Base-by-base conservation (phyloP, 2,888 invertebrate species). In the Tridacna crocea region DNA sequence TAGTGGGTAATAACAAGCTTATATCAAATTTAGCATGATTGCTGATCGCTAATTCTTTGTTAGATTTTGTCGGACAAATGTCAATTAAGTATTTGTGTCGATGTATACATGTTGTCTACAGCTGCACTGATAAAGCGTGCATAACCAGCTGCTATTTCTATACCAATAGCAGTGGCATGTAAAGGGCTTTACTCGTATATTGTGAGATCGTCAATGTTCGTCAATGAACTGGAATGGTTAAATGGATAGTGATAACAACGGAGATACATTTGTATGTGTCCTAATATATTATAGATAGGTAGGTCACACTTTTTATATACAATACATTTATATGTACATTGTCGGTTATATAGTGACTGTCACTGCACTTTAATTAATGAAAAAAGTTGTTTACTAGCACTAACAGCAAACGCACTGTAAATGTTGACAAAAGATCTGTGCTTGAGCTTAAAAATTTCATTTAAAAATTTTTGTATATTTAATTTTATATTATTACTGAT, bases 321-420 rank as follows among this genome's bases (percentile, higher is more conserved):
- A 66, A 46, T 36, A n/a, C 3, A 11, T n/a, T 19, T 66, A 66
- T 46, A 46, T 66, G 66, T 66, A 66, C 36, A 46, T 19, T 46
- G 19, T 46, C 46, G 66, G 46, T 36, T n/a, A 66, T 27, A 36
- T 11, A 27, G 46, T 66, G 15, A 66, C 27, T 46, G 66, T n/a
- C n/a, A 36, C 11, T 10, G 46, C 66, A 66, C n/a, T 46, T 13
- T 66, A 66, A 66, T 66, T 26, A 55, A 55, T 55, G 15, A 15
- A 55, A 15, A 46, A 46, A 36, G 66, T 36, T 66, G 66, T 46
- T 66, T 46, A 66, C 11, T 66, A 55, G 26, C 36, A 66, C 66
- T 66, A 66, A 66, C 66, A 66, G 36, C 27, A 46, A 36, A 46
- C 46, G 66, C 66, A 55, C 19, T 46, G 66, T 36, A 66, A 66